A percentile compares a stretch with the other conserved stretches of the same genome.
These are phyloP conservation scores for Apostichopus japonicus DNA, from an alignment of 35 echinoderm and acorn worm species.

Conservation along the genomic window DNA sequence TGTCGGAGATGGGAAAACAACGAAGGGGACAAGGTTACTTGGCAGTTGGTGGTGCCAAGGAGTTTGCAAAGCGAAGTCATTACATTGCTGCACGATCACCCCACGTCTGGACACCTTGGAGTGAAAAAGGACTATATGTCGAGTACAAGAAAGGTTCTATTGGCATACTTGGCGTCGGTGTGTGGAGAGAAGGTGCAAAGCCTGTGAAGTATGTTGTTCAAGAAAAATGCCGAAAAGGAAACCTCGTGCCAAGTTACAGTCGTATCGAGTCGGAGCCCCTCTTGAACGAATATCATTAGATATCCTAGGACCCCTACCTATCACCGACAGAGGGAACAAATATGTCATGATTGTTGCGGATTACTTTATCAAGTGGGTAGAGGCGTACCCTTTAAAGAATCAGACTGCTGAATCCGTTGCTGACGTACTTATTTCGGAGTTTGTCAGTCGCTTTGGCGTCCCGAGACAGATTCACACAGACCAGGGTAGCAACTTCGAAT, in stretches of 20 bases:
- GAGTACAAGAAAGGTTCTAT: constrained; percentile 45
- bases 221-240: neutral
- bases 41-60: neutral
- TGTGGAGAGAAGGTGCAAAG: neutral
- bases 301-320: constrained; percentile 52
- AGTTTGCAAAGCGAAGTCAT: neutral
- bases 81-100: neutral
- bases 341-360: constrained; percentile 63
- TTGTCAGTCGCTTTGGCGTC: constrained; percentile 56
- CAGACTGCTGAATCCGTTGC: constrained; percentile 63
- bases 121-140: constrained; percentile 42
- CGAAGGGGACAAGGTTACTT: neutral
- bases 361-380: constrained; percentile 77
- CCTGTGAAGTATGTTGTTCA: constrained; percentile 8
- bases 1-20: constrained; percentile 7
- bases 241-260: neutral
- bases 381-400: constrained; percentile 46
- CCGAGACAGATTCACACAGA: constrained; percentile 52
- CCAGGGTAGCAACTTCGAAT: constrained; percentile 76
- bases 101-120: constrained; percentile 50
- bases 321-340: constrained; percentile 38
- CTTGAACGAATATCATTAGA: constrained; percentile 72
- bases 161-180: constrained; percentile 25
- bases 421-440: constrained; percentile 12
- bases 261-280: constrained; percentile 4